These are phyloP conservation scores for Nicator chloris DNA, from an alignment of 2,113 vertebrate genomes.

Conservation along the genomic window DNA sequence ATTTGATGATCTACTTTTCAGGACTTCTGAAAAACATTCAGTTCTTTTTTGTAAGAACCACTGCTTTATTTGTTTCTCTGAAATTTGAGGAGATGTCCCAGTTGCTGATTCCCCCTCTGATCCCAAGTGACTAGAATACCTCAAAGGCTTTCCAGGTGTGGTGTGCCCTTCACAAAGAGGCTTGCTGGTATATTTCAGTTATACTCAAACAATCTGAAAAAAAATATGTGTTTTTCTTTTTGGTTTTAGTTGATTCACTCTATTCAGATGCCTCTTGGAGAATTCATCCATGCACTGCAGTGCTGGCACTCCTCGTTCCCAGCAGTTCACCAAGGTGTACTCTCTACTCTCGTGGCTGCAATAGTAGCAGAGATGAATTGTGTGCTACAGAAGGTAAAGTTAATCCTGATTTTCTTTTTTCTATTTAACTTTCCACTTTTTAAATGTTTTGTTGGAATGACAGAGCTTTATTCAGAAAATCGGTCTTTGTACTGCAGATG, in stretches of 20 bases:
- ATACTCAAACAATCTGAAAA: not conserved
- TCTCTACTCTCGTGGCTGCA: constrained; percentile 84
- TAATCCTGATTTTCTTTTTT: not conserved
- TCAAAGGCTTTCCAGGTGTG: not conserved
- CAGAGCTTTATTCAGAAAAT: not conserved
- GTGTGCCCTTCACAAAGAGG: not conserved
- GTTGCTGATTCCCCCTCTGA: not conserved
- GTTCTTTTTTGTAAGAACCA: not conserved
- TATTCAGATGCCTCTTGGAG: constrained; percentile 72
- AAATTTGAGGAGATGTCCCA: not conserved
- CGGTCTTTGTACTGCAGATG: not conserved
- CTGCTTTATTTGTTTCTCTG: not conserved
- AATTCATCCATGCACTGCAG: constrained; percentile 79
- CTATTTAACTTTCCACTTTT: not conserved
- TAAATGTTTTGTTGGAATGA: not conserved
- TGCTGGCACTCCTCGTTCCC: constrained; percentile 55
- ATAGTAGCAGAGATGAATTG: constrained; percentile 83
- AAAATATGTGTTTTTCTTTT: not conserved
- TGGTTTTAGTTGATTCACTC: constrained; percentile 78
- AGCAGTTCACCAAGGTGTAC: constrained; percentile 71
- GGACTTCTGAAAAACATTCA: not conserved
- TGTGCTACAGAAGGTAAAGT: constrained; percentile 81
- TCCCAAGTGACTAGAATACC: not conserved
- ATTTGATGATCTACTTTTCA: not conserved
- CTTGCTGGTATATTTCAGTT: not conserved